Conservation (phyloP, 2,888 invertebrate genomes). For the Blastobasis adustella region DNA sequence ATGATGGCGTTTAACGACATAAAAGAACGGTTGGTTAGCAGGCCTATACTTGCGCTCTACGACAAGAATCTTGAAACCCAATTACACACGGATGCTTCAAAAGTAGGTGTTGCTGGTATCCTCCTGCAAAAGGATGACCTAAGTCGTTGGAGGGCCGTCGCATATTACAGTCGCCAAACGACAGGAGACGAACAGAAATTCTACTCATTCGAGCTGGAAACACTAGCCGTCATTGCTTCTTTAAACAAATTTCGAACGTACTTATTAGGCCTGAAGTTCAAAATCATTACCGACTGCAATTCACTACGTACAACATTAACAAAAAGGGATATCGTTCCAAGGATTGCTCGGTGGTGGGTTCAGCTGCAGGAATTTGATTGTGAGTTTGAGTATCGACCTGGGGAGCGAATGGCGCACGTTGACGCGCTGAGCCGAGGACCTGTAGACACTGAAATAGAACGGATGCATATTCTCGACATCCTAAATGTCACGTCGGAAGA, state of each 20-base stretch:
- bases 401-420: constrained; percentile 6
- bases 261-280: constrained; percentile 1
- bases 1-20: constrained; percentile 12
- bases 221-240: constrained; percentile 1
- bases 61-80: constrained; percentile 16
- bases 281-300: constrained; percentile 8
- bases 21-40: constrained; percentile 13
- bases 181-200: not conserved
- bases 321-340: constrained; percentile 3
- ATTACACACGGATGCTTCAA: constrained; percentile 30
- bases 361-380: constrained; percentile 8
- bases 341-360: constrained; percentile 10
- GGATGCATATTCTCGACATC: not conserved
- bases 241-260: constrained; percentile 4
- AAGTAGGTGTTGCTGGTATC: constrained; percentile 23
- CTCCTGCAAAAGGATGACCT: constrained; percentile 17
- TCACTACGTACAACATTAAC: constrained; percentile 7
- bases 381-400: constrained; percentile 3
- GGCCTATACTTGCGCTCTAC: constrained; percentile 21
- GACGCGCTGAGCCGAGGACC: constrained; percentile 7
- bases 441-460: not conserved
- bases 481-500: not conserved
- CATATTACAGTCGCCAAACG: not conserved
- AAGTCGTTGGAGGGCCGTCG: constrained; percentile 21
- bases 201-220: too few species aligned